phyloP scores from a whole-genome alignment of 2,888 invertebrate species.

The Artemia sinica region DNA sequence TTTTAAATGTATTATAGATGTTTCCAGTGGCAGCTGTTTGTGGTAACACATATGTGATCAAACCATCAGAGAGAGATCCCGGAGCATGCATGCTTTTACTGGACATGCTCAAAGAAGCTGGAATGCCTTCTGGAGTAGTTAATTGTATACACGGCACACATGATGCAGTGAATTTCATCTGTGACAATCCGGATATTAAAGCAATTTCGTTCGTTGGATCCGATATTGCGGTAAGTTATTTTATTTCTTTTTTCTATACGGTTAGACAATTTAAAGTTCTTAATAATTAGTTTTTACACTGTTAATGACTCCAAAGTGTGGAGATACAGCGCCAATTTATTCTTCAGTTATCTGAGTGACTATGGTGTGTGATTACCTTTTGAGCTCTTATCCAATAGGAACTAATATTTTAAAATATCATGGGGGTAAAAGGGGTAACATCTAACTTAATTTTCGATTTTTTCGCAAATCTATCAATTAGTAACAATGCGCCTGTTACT shows the following conservation, averaged over 20 bases:
- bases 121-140: conserved; percentile 86
- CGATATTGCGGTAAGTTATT: conserved; percentile 61
- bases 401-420: too few species aligned
- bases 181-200: conserved; percentile 83
- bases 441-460: too few species aligned
- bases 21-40: conserved; percentile 51
- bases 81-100: conserved; percentile 88
- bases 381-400: too few species aligned
- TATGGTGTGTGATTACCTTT: too few species aligned
- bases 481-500: too few species aligned
- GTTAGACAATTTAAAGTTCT: too few species aligned
- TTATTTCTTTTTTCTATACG: neutral
- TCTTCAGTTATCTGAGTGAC: neutral
- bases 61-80: conserved; percentile 92
- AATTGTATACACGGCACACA: conserved; percentile 92
- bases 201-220: conserved; percentile 98
- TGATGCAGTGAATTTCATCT: conserved; percentile 88
- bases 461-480: too few species aligned
- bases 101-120: conserved; percentile 79
- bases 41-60: conserved; percentile 85
- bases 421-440: too few species aligned
- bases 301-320: too few species aligned
- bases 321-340: too few species aligned
- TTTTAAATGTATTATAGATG: conserved; percentile 33
- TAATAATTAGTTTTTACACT: too few species aligned